Conservation (phyloP, 1,140 invertebrate species). For the Galendromus occidentalis region DNA sequence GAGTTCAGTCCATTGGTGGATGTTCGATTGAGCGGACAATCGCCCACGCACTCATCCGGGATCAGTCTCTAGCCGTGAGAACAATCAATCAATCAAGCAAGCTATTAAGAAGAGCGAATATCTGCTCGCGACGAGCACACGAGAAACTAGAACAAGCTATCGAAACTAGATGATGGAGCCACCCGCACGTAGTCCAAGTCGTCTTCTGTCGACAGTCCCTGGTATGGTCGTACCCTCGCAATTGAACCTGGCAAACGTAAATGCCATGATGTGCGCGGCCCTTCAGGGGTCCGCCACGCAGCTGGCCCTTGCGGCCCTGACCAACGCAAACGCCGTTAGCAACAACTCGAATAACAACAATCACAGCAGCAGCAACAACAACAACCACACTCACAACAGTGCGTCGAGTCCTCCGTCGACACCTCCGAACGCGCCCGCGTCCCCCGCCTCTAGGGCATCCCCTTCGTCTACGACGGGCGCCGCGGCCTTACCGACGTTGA, state of each 20-base stretch:
- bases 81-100: too few relatives aligned
- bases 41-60: too few relatives aligned
- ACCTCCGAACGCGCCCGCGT: not conserved
- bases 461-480: slow-evolving; percentile 29
- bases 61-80: too few relatives aligned
- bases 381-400: not conserved
- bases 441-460: slow-evolving; percentile 18
- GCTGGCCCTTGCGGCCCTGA: slow-evolving; percentile 9
- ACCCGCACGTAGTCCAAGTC: too few relatives aligned
- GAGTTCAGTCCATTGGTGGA: too few relatives aligned
- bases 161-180: too few relatives aligned
- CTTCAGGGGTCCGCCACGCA: slow-evolving; percentile 6
- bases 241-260: slow-evolving; percentile 4
- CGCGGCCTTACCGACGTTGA: slow-evolving; percentile 25
- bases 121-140: too few relatives aligned
- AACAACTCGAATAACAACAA: not conserved
- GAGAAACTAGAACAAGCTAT: too few relatives aligned
- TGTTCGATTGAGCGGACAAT: too few relatives aligned
- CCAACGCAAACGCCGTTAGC: slow-evolving; percentile 4
- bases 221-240: too few relatives aligned
- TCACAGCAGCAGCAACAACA: not conserved
- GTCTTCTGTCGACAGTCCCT: too few relatives aligned
- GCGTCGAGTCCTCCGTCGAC: slow-evolving; percentile 12
- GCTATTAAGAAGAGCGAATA: too few relatives aligned
- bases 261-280: slow-evolving; percentile 11